Base-by-base conservation (phyloP, 2,888 invertebrate species). In the Synanthedon vespiformis region DNA sequence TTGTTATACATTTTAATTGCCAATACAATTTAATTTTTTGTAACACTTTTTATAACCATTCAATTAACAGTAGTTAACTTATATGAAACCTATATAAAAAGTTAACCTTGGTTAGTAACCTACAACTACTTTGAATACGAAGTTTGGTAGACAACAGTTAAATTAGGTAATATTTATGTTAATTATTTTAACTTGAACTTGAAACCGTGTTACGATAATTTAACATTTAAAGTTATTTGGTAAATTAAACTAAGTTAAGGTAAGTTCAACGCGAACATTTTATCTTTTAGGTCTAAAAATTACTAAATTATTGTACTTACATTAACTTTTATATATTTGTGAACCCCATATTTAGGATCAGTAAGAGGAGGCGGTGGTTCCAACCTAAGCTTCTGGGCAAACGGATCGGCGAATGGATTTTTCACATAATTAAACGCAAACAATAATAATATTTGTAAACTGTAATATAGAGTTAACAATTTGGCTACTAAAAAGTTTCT, bases 241-340 rank as follows among this genome's bases (percentile, higher is more conserved):
- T 34, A 34, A 34, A 1, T 34, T 10, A 34, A 34, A 34, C 34
- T 48, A 48, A 50, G 2, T 13, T 4, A 40, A 12, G 27, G 18
- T n/a, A 49, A 34, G 2, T 18, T 49, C 1, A 16, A 4, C 14
- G 3, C n/a, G 18, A 18, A 18, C 18, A 18, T 41, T 44, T 13
- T 12, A 13, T 44, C 1, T 16, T 3, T 34, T 34, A 10, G 10
- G 1, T 8, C 34, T 34, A 10, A 10, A 34, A 34, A 10, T 27
- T 6, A 16, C 18, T 48, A 40, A 22, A 34, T 34, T 34, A 6
- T 34, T 34, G 18, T 67, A 85, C 87, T 85, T 68, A 89, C 89
- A 68, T 89, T 89, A 22, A 88, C 83, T 70, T 87, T 85, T 8
- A 88, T 67, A 61, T 88, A 90, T 57, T 85, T 84, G 60, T 90